These are phyloP conservation scores for Orycteropus afer DNA, from an alignment of 2,113 vertebrate species.

Conservation along the genomic window DNA sequence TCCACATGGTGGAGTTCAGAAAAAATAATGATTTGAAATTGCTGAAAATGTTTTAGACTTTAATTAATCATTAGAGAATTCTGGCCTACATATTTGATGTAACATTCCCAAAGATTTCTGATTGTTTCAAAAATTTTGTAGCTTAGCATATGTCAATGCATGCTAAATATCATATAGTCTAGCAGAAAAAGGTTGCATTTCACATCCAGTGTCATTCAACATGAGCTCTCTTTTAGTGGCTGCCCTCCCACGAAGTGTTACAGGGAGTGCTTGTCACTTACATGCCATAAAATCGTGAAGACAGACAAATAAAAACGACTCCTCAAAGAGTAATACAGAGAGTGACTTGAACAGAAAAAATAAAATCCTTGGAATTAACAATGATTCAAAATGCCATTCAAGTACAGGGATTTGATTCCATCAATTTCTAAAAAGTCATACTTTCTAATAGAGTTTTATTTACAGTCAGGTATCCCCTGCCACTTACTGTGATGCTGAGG, in stretches of 20 bases:
- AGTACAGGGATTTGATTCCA: not conserved
- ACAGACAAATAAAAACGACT: constrained; percentile 52
- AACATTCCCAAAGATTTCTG: constrained; percentile 13
- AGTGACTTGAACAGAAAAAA: constrained; percentile 5
- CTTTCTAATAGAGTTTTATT: constrained; percentile 23
- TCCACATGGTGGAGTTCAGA: not conserved
- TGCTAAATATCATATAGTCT: constrained; percentile 39
- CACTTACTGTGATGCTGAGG: not conserved
- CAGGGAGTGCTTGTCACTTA: constrained; percentile 38
- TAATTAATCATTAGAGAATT: constrained; percentile 25
- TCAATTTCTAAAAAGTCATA: constrained; percentile 30
- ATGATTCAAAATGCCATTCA: constrained; percentile 42
- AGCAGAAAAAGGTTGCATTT: constrained; percentile 60
- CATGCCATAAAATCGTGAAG: constrained; percentile 45
- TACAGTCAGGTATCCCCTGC: not conserved
- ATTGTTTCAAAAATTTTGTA: constrained; percentile 13
- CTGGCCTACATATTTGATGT: constrained; percentile 43
- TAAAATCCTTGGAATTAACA: constrained; percentile 38
- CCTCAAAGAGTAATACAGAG: not conserved
- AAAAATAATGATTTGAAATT: constrained; percentile 37
- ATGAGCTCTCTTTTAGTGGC: constrained; percentile 50
- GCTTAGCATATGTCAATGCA: constrained; percentile 56
- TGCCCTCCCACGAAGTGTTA: not conserved
- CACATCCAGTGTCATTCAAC: constrained; percentile 57
- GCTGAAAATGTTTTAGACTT: not conserved